Evolutionary conservation across 2,797 vertebrate species (phyloP), one percentile per base, ranked within the genome.

Genomic region (Phrynocephalus forsythii): DNA sequence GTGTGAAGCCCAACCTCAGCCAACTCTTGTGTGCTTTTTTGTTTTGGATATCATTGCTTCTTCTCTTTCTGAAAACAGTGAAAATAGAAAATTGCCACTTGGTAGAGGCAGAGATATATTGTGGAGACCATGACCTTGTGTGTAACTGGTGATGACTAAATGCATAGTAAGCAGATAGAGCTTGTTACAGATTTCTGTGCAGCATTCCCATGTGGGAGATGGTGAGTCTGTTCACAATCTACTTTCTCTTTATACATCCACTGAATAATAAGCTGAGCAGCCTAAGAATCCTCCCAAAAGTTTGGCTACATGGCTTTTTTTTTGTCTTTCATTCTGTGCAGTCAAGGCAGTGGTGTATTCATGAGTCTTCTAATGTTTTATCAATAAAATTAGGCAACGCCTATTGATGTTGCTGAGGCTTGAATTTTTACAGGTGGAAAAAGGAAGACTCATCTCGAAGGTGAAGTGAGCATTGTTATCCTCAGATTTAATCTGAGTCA

Each of bases 1-100:
- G 75, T 81, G 88, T 60, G 86, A 82, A 2, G 16, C 52, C 9
- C 0, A 85, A 68, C 56, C 68, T 79, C 69, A 81, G 71, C 3
- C 22, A 3, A 50, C 80, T 82, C 66, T n/a, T 67, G 52, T 56
- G 52, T 56, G 52, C 10, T 7, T 68, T 80, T 71, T 52, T 22
- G 11, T 30, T 68, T 83, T 77, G 52, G 24, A 79, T 60, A 69
- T 38, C 30, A 77, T 86, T 92, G 86, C 48, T 75, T 66, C n/a
- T 1, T 76, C 16, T 80, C 10, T 89, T 82, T 71, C 3, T 50
- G 33, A 3, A 67, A 79, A 38, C 33, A 71, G 50, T 83, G 52
- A 88, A 9, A 56, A 30, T 33, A 60, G 9, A 86, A 79, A 79
- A 33, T 24, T 48, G 1, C 28, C n/a, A 30, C 1, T 30, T 4